These are phyloP conservation scores for Pseudococcus longispinus DNA, from an alignment of 2,888 invertebrate species.

Conservation along the genomic window DNA sequence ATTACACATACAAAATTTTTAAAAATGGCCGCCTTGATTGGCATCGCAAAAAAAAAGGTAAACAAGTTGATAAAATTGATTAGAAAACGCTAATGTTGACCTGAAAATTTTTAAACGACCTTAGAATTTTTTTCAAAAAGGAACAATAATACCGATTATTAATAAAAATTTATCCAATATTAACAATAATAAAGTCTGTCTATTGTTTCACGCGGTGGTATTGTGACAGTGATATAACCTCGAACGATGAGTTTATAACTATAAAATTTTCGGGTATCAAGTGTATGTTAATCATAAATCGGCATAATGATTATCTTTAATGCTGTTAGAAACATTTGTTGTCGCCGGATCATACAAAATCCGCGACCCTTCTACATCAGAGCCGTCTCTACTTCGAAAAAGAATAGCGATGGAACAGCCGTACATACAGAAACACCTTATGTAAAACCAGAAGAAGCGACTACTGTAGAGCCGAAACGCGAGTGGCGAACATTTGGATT, in stretches of 20 bases:
- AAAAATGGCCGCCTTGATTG: no score
- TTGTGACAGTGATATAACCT: neutral
- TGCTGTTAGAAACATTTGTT: neutral
- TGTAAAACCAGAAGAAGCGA: slow-evolving; percentile 29
- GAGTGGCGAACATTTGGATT: slow-evolving; percentile 90
- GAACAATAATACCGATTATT: no score
- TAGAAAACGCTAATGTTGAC: no score
- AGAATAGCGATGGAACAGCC: slow-evolving; percentile 57
- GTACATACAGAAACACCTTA: slow-evolving; percentile 42
- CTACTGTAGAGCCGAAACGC: slow-evolving; percentile 63
- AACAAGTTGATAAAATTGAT: no score
- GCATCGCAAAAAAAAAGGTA: no score
- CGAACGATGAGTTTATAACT: neutral
- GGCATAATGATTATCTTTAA: neutral
- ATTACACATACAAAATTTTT: no score
- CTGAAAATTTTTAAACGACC: no score
- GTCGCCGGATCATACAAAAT: neutral
- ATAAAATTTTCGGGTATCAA: neutral
- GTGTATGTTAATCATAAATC: neutral
- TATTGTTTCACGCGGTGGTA: neutral
- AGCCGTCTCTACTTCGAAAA: slow-evolving; percentile 60
- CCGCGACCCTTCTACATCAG: slow-evolving; percentile 21
- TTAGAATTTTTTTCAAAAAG: no score
- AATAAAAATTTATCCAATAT: no score
- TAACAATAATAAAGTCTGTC: no score